These are phyloP conservation scores for Lomographa bimaculata DNA, from an alignment of 2,888 invertebrate genomes.

Conservation along the genomic window DNA sequence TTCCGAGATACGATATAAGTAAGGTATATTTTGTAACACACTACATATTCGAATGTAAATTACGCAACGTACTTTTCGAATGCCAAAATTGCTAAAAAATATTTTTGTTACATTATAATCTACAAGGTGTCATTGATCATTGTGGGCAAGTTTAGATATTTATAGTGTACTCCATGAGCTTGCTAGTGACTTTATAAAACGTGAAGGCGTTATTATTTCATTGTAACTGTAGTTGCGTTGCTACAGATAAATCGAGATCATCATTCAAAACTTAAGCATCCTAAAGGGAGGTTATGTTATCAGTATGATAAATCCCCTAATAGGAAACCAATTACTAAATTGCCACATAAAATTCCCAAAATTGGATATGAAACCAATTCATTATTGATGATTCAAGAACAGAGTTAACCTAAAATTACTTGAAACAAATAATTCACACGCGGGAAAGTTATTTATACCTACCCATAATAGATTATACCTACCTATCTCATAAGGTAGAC, in stretches of 20 bases:
- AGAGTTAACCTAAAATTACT: too few relatives aligned
- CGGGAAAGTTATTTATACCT: too few relatives aligned
- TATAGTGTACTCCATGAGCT: conserved; percentile 58
- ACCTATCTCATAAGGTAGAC: too few relatives aligned
- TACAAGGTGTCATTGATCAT: conserved; percentile 42
- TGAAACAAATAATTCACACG: too few relatives aligned
- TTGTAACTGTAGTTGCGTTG: conserved; percentile 22
- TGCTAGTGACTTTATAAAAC: conserved; percentile 51
- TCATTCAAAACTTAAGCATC: too few relatives aligned
- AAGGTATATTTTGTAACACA: conserved; percentile 65
- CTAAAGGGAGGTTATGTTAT: too few relatives aligned
- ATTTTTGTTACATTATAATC: conserved; percentile 64
- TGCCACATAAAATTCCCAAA: too few relatives aligned
- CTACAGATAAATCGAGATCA: conserved; percentile 19
- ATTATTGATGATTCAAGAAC: too few relatives aligned
- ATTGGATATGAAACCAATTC: too few relatives aligned
- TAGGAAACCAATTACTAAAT: too few relatives aligned
- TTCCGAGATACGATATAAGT: conserved; percentile 77
- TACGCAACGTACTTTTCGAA: conserved; percentile 45
- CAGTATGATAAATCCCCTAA: too few relatives aligned
- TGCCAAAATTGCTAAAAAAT: conserved; percentile 65
- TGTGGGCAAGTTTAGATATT: conserved; percentile 47
- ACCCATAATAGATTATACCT: too few relatives aligned
- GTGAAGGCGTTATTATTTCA: conserved; percentile 18
- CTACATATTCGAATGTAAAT: conserved; percentile 54